Evolutionary conservation across 2,797 vertebrate species (phyloP).

Genomic region (Takifugu rubripes): DNA sequence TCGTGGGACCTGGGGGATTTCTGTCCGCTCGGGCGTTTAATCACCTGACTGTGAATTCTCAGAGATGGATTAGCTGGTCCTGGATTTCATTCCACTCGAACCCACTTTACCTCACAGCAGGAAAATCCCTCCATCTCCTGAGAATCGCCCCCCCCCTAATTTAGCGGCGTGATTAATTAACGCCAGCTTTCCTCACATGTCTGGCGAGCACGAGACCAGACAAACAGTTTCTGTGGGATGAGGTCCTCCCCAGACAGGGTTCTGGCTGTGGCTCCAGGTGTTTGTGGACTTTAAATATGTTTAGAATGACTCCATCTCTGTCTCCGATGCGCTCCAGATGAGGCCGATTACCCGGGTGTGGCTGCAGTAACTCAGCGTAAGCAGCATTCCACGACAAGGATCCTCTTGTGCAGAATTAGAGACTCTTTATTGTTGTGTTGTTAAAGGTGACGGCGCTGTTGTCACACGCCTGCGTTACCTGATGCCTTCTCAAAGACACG

Average conservation of each 20-base stretch:
- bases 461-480: conserved; percentile 2
- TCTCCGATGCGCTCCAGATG: conserved; percentile 29
- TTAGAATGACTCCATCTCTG: conserved; percentile 5
- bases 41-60: conserved; percentile 60
- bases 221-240: conserved; percentile 1
- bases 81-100: conserved; percentile 42
- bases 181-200: background rate
- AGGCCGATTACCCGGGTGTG: conserved; percentile 50
- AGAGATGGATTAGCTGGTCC: conserved; percentile 58
- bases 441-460: conserved; percentile 19
- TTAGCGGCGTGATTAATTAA: background rate
- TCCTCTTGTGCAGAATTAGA: conserved; percentile 8
- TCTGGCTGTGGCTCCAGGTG: conserved; percentile 5
- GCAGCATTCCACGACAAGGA: conserved; percentile 28
- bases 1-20: conserved; percentile 31
- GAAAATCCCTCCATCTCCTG: conserved; percentile 6
- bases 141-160: background rate
- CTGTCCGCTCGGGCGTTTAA: conserved; percentile 38
- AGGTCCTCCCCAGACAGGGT: conserved; percentile 16
- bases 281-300: background rate
- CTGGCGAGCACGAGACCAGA: no score
- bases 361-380: conserved; percentile 34
- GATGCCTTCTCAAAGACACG: background rate
- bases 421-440: conserved; percentile 11
- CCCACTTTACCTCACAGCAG: conserved; percentile 16